Percentiles rank a stretch among this genome's conserved stretches.
Evolutionary conservation across 2,113 vertebrate species (phyloP).

Genomic region (Eubucco bourcierii): DNA sequence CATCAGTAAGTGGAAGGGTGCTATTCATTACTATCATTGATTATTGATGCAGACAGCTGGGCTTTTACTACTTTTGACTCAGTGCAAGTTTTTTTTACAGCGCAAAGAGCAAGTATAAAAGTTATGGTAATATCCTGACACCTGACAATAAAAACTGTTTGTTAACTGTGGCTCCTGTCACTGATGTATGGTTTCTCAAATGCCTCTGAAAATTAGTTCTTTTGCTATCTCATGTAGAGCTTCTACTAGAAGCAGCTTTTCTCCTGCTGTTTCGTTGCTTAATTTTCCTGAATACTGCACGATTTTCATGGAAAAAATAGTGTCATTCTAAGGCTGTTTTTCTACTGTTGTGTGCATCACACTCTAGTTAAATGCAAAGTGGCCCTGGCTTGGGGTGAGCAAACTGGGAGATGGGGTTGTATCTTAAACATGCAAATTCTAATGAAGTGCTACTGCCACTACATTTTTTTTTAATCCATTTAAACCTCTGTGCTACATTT

Average conservation of each 20-base stretch:
- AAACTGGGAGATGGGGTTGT: accelerated
- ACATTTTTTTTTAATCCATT: no score
- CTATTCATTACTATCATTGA: background rate
- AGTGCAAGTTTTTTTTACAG: constrained; percentile 43
- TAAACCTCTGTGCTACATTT: no score
- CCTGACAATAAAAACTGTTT: constrained; percentile 35
- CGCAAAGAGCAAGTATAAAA: background rate
- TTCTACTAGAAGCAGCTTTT: background rate
- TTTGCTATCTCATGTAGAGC: background rate
- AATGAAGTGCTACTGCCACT: background rate
- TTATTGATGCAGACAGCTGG: background rate
- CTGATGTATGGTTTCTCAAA: background rate
- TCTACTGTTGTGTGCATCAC: background rate
- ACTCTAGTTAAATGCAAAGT: background rate
- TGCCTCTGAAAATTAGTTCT: background rate
- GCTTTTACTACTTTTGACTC: constrained; percentile 1
- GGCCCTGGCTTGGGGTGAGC: no score
- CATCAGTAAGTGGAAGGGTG: background rate
- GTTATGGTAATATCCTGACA: background rate
- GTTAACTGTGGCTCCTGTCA: background rate
- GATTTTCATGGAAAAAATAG: background rate
- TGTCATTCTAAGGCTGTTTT: background rate
- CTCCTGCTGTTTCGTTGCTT: background rate
- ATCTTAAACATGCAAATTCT: no score
- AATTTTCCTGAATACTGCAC: background rate